Evolutionary conservation across 2,888 invertebrate species (phyloP).

Genomic region (Troides oblongomaculatus): DNA sequence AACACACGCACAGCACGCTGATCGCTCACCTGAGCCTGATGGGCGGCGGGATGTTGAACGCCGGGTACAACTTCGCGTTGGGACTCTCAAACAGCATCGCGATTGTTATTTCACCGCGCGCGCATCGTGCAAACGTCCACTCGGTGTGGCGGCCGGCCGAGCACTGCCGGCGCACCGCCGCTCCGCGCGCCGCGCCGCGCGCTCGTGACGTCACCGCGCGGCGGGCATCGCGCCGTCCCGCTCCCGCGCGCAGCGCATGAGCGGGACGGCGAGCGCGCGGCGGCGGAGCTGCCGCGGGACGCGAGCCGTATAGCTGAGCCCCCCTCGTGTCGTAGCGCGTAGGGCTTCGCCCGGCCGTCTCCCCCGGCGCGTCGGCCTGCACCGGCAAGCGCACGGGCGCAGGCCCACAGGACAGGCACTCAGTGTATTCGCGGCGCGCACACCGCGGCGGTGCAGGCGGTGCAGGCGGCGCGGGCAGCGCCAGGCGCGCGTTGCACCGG

Average conservation of each 20-base stretch:
- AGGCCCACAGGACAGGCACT: background rate
- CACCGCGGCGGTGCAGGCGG: too few relatives aligned
- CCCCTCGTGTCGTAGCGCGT: conserved; percentile 40
- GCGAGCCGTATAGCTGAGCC: conserved; percentile 40
- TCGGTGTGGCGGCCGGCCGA: conserved; percentile 62
- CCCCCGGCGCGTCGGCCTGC: background rate
- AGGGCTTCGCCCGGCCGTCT: conserved; percentile 38
- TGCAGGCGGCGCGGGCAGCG: background rate
- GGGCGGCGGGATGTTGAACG: conserved; percentile 86
- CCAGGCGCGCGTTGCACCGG: background rate
- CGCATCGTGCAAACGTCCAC: conserved; percentile 64
- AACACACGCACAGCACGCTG: conserved; percentile 29
- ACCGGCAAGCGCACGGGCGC: background rate
- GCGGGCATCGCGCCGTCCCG: conserved; percentile 23
- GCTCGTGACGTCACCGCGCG: conserved; percentile 62
- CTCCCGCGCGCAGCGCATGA: too few relatives aligned
- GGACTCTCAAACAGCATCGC: conserved; percentile 87
- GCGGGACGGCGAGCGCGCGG: conserved; percentile 32
- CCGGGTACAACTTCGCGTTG: conserved; percentile 84
- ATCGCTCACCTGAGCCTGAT: conserved; percentile 77
- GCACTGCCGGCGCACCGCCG: conserved; percentile 47
- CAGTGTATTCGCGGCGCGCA: too few relatives aligned
- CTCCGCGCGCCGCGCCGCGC: conserved; percentile 37
- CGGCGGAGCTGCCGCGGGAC: conserved; percentile 41
- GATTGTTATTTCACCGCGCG: conserved; percentile 69